These are phyloP conservation scores for Theristus sp. DNA, from an alignment of 2,888 invertebrate species.

Conservation along the genomic window DNA sequence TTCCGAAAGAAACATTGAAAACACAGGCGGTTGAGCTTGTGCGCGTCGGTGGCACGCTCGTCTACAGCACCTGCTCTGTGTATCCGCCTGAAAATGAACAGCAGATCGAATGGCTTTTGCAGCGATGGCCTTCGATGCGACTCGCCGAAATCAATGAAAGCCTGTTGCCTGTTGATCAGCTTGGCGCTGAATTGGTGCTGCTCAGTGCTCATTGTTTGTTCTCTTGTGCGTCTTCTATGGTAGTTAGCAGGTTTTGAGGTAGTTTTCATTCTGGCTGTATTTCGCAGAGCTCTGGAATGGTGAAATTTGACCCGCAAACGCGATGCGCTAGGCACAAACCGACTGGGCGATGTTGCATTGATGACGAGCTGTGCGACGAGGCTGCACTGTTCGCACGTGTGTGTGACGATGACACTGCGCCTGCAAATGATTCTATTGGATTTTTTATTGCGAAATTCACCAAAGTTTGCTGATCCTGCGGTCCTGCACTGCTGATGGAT, in stretches of 20 bases:
- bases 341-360: background rate
- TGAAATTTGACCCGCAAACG: background rate
- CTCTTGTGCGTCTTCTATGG: background rate
- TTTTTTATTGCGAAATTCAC: background rate
- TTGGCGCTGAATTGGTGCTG: background rate
- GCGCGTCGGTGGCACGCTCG: constrained; percentile 65
- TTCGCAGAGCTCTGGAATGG: background rate
- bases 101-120: background rate
- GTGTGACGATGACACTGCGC: background rate
- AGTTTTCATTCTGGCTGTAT: background rate
- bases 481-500: no score
- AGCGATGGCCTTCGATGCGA: background rate
- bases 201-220: background rate
- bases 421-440: background rate
- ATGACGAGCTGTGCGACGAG: background rate
- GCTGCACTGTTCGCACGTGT: background rate
- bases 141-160: no score
- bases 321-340: background rate
- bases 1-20: background rate
- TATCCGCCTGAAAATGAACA: constrained; percentile 29
- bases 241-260: background rate
- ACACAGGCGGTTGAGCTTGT: constrained; percentile 28
- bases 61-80: constrained; percentile 96
- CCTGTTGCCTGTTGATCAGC: no score
- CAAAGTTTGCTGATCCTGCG: no score